A percentile compares a stretch with the other conserved stretches of the same genome.
Evolutionary conservation across 1,140 invertebrate genomes (phyloP).

Genomic region (Bombus superbus): DNA sequence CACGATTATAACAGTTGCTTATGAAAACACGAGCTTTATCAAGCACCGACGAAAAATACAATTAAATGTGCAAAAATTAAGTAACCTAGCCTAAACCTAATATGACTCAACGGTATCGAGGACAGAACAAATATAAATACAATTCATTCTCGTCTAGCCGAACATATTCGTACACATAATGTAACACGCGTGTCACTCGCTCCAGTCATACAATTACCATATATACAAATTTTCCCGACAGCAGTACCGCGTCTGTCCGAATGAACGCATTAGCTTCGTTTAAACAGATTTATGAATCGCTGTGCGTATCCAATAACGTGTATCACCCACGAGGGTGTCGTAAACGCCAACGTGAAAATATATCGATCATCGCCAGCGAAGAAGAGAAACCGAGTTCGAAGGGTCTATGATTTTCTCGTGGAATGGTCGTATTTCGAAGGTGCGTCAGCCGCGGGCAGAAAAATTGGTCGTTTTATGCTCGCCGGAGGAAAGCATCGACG

Average conservation of each 20-base stretch:
- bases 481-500: not conserved
- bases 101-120: too few species aligned
- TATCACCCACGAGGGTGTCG: not conserved
- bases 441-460: not conserved
- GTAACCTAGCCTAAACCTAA: too few species aligned
- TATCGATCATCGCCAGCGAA: not conserved
- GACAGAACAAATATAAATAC: too few species aligned
- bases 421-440: not conserved
- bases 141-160: not conserved
- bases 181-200: not conserved
- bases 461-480: conserved; percentile 16
- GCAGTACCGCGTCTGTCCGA: not conserved
- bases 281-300: conserved; percentile 8
- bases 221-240: not conserved
- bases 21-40: too few species aligned
- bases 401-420: not conserved
- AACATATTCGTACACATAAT: not conserved
- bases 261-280: conserved; percentile 13
- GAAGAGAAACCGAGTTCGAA: not conserved
- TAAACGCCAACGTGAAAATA: not conserved
- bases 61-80: too few species aligned
- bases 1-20: too few species aligned
- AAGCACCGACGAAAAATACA: too few species aligned
- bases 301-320: not conserved
- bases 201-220: not conserved